Evolutionary conservation across 2,797 vertebrate species (phyloP), one percentile per base, ranked within the genome.

Genomic region (Borostomias antarcticus): DNA sequence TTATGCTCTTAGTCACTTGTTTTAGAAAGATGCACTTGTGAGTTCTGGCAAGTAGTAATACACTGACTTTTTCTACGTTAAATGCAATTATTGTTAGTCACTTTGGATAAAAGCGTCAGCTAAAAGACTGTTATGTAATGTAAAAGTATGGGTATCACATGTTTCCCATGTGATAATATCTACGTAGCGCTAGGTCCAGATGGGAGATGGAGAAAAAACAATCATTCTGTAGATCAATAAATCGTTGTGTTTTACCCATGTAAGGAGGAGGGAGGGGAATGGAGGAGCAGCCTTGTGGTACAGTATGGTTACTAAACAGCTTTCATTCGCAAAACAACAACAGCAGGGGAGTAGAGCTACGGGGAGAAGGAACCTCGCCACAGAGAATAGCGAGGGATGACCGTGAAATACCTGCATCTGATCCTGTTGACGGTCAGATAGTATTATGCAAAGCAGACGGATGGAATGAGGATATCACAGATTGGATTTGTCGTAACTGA

Each of bases 211-310:
- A 71, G 80, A 37, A 71, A 80, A 78, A 48, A 75, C 51, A 65
- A 80, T 58, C 30, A 4, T 28, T n/a, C n/a, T n/a, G n/a, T n/a
- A 28, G 43, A 77, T 79, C 33, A n/a, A 85, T 83, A 84, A 79
- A 79, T 73, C 68, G 61, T 19, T 62, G 17, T 82, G 77, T 82
- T 84, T 58, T 33, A 32, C 45, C 33, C 50, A 23, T 37, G n/a
- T 28, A 17, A 47, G 11, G 19, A 57, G 35, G 61, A 33, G 48
- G 47, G 33, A 15, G 13, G n/a, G 51, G 11, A 1, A 13, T 10
- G 28, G 23, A 56, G 45, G 48, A 52, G 19, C 25, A 40, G 47
- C 11, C 13, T 37, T 10, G 11, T 29, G 30, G 58, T 6, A 47
- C 5, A 50, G 29, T 60, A 61, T n/a, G n/a, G n/a, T n/a, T n/a